Percentiles rank a stretch among this genome's conserved stretches.
Conservation (phyloP, 2,797 vertebrate genomes). For the Rachycentron canadum region DNA sequence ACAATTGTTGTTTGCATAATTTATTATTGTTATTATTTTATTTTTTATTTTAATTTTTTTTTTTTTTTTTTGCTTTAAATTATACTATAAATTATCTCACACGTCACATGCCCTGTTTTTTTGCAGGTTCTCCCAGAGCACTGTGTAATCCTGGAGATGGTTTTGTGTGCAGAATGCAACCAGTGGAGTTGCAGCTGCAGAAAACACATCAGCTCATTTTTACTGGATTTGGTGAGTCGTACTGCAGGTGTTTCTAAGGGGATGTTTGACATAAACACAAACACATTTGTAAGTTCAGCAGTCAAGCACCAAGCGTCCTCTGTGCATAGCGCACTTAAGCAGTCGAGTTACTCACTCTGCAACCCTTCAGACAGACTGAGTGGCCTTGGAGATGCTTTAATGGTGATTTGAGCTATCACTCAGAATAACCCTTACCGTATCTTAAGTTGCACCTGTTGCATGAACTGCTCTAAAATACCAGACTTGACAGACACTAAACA, state of each 20-base stretch:
- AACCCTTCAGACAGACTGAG: slow-evolving; percentile 40
- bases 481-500: slow-evolving; percentile 68
- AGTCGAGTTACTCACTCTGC: slow-evolving; percentile 52
- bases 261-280: slow-evolving; percentile 21
- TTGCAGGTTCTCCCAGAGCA: neutral
- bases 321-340: slow-evolving; percentile 38
- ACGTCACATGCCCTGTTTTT: neutral
- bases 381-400: slow-evolving; percentile 54
- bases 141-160: no score
- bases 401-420: slow-evolving; percentile 58
- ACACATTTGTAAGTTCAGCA: slow-evolving; percentile 21
- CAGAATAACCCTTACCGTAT: slow-evolving; percentile 59
- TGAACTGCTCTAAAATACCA: slow-evolving; percentile 50
- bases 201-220: neutral
- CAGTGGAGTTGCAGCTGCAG: neutral
- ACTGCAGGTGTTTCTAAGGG: neutral
- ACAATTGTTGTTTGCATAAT: neutral
- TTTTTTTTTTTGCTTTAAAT: slow-evolving; percentile 7
- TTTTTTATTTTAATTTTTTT: no score
- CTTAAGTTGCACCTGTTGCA: slow-evolving; percentile 73
- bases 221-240: neutral
- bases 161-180: neutral
- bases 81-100: neutral
- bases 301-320: slow-evolving; percentile 5
- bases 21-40: no score